Evolutionary conservation across 2,797 vertebrate genomes (phyloP).

Genomic region (Lepilemur ruficaudatus): DNA sequence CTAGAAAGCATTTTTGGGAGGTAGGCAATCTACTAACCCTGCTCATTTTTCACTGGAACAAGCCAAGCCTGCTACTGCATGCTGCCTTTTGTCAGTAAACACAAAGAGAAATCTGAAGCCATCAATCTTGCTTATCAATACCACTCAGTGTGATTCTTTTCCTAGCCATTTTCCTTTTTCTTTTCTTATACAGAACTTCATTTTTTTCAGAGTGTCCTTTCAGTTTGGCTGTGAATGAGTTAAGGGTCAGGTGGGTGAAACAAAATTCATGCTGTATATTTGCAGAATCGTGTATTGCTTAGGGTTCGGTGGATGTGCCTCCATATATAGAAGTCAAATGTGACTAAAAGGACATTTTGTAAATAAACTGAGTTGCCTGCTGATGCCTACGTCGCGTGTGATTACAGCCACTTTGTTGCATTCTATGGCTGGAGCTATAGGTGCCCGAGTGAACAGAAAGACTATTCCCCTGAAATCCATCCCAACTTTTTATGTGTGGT

Average conservation of each 20-base stretch:
- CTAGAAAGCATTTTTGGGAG: constrained; percentile 74
- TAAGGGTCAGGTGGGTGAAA: constrained; percentile 44
- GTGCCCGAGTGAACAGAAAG: constrained; percentile 8
- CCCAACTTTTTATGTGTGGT: not conserved
- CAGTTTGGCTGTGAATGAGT: constrained; percentile 58
- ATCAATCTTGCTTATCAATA: constrained; percentile 85
- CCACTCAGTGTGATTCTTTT: constrained; percentile 79
- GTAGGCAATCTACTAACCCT: constrained; percentile 73
- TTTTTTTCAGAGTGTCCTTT: constrained; percentile 75
- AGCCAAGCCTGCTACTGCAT: constrained; percentile 64
- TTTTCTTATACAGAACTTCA: constrained; percentile 74
- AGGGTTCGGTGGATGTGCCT: constrained; percentile 26
- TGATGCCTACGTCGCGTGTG: constrained; percentile 3
- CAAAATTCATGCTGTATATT: constrained; percentile 51
- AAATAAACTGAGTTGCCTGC: constrained; percentile 37
- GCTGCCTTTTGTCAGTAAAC: constrained; percentile 84
- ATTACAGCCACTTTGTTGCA: constrained; percentile 15
- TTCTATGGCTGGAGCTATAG: not conserved
- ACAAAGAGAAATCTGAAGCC: constrained; percentile 85
- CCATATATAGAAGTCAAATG: constrained; percentile 52
- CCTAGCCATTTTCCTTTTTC: constrained; percentile 76
- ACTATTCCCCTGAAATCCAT: not conserved
- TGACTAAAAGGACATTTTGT: constrained; percentile 17
- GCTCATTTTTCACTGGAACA: constrained; percentile 82
- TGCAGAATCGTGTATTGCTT: constrained; percentile 44